These are phyloP conservation scores for Fundulus diaphanus DNA, from an alignment of 2,797 vertebrate species.

Conservation along the genomic window DNA sequence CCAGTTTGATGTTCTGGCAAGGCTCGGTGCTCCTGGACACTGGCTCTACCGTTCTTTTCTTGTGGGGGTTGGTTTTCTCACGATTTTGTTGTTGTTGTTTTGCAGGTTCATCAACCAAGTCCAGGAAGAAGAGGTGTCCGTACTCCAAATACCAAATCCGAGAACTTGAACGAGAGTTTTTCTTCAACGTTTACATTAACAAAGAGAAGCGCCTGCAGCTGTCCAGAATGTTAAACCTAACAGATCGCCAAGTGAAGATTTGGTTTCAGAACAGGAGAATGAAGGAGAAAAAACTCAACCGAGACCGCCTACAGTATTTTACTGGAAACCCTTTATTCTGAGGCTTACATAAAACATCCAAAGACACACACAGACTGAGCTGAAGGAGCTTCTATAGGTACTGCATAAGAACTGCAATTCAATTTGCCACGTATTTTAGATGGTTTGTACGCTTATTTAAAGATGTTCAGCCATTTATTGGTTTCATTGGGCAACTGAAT, in stretches of 20 bases:
- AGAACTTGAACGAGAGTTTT: constrained; percentile 99
- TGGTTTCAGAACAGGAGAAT: constrained; percentile 99
- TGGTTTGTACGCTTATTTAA: constrained; percentile 63
- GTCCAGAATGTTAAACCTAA: constrained; percentile 96
- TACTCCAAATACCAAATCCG: constrained; percentile 99
- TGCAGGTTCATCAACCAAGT: constrained; percentile 88
- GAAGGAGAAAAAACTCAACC: constrained; percentile 99
- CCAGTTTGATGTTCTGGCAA: background rate
- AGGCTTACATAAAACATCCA: constrained; percentile 20
- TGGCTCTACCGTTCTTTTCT: too few relatives aligned
- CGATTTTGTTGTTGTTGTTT: background rate
- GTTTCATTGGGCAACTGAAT: constrained; percentile 51
- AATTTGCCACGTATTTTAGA: constrained; percentile 31
- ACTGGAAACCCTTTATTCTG: constrained; percentile 97
- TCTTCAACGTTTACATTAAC: constrained; percentile 99
- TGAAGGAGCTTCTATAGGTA: constrained; percentile 4
- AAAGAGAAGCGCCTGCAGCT: constrained; percentile 98
- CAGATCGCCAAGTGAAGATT: constrained; percentile 99
- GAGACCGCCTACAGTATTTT: constrained; percentile 97
- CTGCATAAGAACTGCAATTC: constrained; percentile 19
- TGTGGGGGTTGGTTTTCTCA: background rate
- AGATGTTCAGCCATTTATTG: constrained; percentile 28
- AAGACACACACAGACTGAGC: constrained; percentile 15
- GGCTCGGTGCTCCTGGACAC: background rate
- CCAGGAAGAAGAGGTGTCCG: constrained; percentile 97